phyloP scores from a whole-genome alignment of 2,113 vertebrate genomes.

The Rhizomys pruinosus region DNA sequence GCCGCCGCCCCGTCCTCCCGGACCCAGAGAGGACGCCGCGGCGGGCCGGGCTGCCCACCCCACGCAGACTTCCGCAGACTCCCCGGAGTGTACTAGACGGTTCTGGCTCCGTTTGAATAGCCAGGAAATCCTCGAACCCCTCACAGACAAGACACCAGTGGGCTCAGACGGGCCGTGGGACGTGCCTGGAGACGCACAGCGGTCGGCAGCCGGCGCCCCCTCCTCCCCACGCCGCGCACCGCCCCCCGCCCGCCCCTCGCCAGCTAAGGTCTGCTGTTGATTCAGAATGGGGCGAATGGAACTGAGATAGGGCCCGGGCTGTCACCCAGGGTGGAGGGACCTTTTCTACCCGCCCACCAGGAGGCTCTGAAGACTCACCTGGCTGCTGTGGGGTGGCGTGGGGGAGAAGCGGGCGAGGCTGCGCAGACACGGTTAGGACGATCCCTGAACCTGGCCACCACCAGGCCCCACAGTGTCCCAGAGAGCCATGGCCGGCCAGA shows the following conservation, averaged over 20 bases:
- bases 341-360: neutral
- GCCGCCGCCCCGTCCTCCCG: no score
- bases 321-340: neutral
- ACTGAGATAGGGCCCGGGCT: neutral
- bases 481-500: no score
- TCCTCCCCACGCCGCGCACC: no score
- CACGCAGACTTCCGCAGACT: neutral
- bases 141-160: neutral
- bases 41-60: no score
- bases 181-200: neutral
- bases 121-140: neutral
- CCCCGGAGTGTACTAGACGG: neutral
- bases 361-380: neutral
- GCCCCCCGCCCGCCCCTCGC: fast-evolving
- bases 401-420: neutral
- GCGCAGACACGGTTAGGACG: no score
- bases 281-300: constrained; percentile 30
- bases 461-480: no score
- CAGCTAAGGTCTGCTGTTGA: constrained; percentile 44
- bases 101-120: neutral
- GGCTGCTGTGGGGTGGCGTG: no score
- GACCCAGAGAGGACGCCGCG: no score
- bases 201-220: neutral
- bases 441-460: neutral
- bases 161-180: neutral